Evolutionary conservation across 2,797 vertebrate genomes (phyloP), one percentile per base, ranked within the genome.

Genomic region (Artibeus jamaicensis): DNA sequence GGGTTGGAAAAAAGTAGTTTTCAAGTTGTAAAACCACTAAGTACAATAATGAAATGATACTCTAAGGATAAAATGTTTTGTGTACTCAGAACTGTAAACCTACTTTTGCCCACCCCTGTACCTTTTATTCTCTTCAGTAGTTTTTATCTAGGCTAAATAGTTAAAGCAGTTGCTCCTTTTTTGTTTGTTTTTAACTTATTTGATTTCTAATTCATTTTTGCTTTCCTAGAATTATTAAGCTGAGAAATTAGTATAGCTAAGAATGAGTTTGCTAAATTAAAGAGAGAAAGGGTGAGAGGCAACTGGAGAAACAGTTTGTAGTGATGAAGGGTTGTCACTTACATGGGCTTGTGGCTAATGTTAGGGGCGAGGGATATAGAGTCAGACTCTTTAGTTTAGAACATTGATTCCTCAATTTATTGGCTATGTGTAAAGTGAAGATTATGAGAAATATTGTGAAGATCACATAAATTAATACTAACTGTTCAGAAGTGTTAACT

Each of bases 161-260:
- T 22, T 83, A 62, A 74, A 37, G 44, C 32, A 84, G 3, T 84
- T 88, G 14, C 3, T 91, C 2, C 6, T 79, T 79, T 89, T 65
- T 39, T 19, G 21, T 65, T 59, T 70, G 37, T 77, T 50, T 96
- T 96, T 44, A 94, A 5, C 37, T 6, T 70, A 65, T 6, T 87
- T 88, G 50, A 76, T 70, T 85, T 24, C 34, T 48, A 81, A 39
- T 46, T 53, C 62, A 1, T 73, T 32, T 59, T 93, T 94, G 12
- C n/a, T 95, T 16, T 82, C 22, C 10, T 91, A n/a, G 65, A 93
- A 96, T 77, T 67, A 71, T 65, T 89, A 86, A 89, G 18, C 16
- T 90, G 29, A 29, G 59, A 87, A 78, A 59, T 82, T 91, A 83
- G 37, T 34, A 71, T 39, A 81, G 76, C 11, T 88, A 65, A 84